Base-by-base conservation (phyloP, 2,888 invertebrate genomes). In the Busseola fusca region DNA sequence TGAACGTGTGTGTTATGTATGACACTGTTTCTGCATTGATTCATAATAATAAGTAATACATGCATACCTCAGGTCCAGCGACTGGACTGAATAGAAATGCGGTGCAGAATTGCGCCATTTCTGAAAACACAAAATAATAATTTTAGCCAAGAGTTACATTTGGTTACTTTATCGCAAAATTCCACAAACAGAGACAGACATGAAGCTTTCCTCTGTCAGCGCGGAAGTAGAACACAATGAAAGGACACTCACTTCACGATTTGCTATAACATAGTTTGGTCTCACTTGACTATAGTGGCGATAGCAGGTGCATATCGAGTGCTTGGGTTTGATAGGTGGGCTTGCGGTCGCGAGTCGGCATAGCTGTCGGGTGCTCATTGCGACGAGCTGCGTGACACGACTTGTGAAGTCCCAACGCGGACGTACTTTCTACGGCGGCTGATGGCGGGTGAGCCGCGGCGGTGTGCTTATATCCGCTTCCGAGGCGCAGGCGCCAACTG, bases 31-130 rank as follows among this genome's bases (percentile, higher is more conserved):
- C 74, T 86, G 87, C 87, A 87, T 84, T 84, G 74, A 84, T 84
- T 81, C 62, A 34, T 58, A 59, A 68, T 76, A 74, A 72, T 63
- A 76, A 77, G 21, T 79, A 77, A 81, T 86, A 86, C 88, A 77
- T 65, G 58, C 78, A 87, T 92, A 95, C 95, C 95, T 94, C 89
- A 93, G 90, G 83, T 95, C 95, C 77, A 94, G 87, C 60, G 94
- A 92, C 84, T 95, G 95, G 57, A 92, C 91, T 50, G 95, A 93
- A 86, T 95, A 95, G 88, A 95, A 95, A 83, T 90, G 92, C 9
- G 94, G 95, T 71, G 95, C 94, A 25, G 95, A 95, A 82, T 95
- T 93, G 76, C 95, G 91, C 95, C 95, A 95, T 92, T 95, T 95
- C 95, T 95, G 95, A 80, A 95, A 95, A 80, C 86, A 86, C 66